Evolutionary conservation across 2,888 invertebrate species (phyloP), one percentile per base, ranked within the genome.

Genomic region (Watsonalla cultraria): DNA sequence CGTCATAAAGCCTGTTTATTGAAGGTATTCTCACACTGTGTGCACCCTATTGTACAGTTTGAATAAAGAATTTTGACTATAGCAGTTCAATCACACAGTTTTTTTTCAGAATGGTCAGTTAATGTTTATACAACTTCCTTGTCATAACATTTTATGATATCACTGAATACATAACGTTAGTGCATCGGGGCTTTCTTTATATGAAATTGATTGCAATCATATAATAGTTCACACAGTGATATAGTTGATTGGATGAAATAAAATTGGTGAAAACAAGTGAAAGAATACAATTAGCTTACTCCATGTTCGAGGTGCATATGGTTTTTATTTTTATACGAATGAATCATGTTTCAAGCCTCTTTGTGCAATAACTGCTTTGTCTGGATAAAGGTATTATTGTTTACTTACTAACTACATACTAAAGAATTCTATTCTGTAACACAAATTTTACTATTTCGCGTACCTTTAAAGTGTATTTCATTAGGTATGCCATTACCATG

Each of bases 1-100:
- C 8, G 69, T 70, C 73, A 71, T 69, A 72, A 78, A 78, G 75
- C 67, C 74, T 74, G 77, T 82, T 80, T 83, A 85, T 84, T 72
- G 78, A 78, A 68, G 73, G 70, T 74, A 83, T 82, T 72, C 65
- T 68, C 70, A 69, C 62, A 69, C 70, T 71, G 70, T 63, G 66
- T 66, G 71, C 70, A 72, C 65, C 78, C 77, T 81, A 72, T 85
- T 83, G 77, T 81, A 65, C 65, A 53, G 61, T 58, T 64, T 65
- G 74, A 72, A 74, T 59, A 68, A 72, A 69, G 70, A 74, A 77
- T 75, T 70, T 66, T 70, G 72, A 68, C 58, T 61, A 58, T 72
- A 11, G 42, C 5, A 42, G 39, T 11, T 11, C 24, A 24, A 2
- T 24, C 4, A 11, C 42, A 2, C 5, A 7, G 37, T 37, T 7